Base-by-base conservation (phyloP, 1,140 invertebrate species). In the Formica selysi region DNA sequence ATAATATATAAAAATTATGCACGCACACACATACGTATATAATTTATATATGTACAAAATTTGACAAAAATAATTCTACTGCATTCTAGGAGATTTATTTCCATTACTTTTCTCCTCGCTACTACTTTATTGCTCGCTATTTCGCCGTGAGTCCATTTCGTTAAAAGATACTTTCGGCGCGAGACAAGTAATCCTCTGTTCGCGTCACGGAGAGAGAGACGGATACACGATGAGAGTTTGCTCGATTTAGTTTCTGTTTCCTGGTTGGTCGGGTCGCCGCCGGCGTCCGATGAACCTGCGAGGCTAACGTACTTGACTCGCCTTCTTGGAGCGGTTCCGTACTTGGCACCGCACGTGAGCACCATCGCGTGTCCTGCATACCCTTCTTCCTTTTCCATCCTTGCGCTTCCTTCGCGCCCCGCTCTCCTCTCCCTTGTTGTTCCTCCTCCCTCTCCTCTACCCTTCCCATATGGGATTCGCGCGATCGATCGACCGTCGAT, bases 271-370 rank as follows among this genome's bases (percentile, higher is more conserved):
- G 57, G 44, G 76, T 89, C 79, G 74, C 78, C 78, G 87, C 85
- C 87, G 73, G 90, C 92, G 94, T 95, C 94, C 93, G 93, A 95
- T 95, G 94, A 95, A 94, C 94, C 93, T 95, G 92, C 90, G 93
- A 88, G 94, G 93, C 93, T 94, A 94, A 93, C 92, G 93, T 91
- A 94, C 93, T 93, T 93, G 88, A 85, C 88, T 89, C 85, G 83
- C 87, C 65, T 83, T 62, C 59, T 70, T 61, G 80, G 59, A 86
- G 65, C 80, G 84, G 78, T 90, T 88, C 83, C 91, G 91, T 93
- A 93, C 93, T 93, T 92, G 93, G 93, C 89, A 80, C 76, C 76
- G 89, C 94, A 93, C 93, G 93, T 93, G 93, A 94, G 93, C 90
- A 91, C 91, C 91, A 94, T 95, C 94, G 94, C 94, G 93, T 94